phyloP scores from a whole-genome alignment of 1,140 invertebrate species.

The Tribolium castaneum region DNA sequence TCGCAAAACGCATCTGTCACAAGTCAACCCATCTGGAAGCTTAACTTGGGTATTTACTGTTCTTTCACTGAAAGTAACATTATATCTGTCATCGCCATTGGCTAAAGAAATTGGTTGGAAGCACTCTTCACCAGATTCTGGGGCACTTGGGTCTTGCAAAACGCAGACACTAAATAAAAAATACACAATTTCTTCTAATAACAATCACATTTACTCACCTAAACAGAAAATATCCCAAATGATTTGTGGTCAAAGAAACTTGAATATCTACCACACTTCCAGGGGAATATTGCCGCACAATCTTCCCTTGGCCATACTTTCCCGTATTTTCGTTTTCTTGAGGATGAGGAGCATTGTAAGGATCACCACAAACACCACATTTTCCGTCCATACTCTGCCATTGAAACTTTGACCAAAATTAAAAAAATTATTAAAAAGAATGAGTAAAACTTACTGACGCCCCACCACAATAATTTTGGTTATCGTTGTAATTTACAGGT shows the following conservation, averaged over 20 bases:
- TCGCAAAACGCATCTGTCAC: constrained; percentile 71
- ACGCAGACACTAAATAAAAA: constrained; percentile 47
- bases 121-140: constrained; percentile 52
- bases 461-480: constrained; percentile 76
- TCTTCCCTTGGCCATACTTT: constrained; percentile 68
- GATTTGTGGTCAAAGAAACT: constrained; percentile 68
- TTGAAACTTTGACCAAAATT: constrained; percentile 44
- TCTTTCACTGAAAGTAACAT: constrained; percentile 50
- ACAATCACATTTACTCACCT: constrained; percentile 44
- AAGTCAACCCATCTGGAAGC: constrained; percentile 66
- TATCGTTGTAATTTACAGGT: constrained; percentile 72
- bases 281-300: constrained; percentile 64
- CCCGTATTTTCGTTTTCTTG: constrained; percentile 74
- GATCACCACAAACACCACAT: constrained; percentile 73
- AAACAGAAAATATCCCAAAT: constrained; percentile 70
- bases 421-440: neutral
- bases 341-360: constrained; percentile 65
- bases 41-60: constrained; percentile 39
- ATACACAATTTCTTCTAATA: neutral
- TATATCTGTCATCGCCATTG: constrained; percentile 1
- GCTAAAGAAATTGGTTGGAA: constrained; percentile 46
- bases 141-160: constrained; percentile 47
- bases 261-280: constrained; percentile 61
- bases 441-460: constrained; percentile 63
- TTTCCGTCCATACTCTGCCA: constrained; percentile 61